A percentile compares a stretch with the other conserved stretches of the same genome.
Evolutionary conservation across 2,113 vertebrate genomes (phyloP).

Genomic region (Australoheros scitulus): DNA sequence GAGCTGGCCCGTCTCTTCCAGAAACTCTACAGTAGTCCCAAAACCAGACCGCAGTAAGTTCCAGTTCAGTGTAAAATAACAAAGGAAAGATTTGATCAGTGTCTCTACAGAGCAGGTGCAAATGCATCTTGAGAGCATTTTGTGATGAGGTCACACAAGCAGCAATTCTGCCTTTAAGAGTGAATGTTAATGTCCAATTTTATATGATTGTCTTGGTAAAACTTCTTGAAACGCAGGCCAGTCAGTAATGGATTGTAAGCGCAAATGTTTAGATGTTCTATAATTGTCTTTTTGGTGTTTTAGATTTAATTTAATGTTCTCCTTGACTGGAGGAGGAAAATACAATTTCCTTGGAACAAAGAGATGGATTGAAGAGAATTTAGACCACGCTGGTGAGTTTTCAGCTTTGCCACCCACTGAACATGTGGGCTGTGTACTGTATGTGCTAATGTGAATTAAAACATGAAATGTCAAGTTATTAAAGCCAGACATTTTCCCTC

Average conservation of each 20-base stretch:
- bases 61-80: not conserved
- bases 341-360: slow-evolving; percentile 83
- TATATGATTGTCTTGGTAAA: not conserved
- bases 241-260: not conserved
- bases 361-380: slow-evolving; percentile 82
- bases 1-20: slow-evolving; percentile 82
- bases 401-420: not conserved
- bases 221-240: not conserved
- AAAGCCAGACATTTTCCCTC: not conserved
- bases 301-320: slow-evolving; percentile 76
- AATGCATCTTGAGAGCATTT: not conserved
- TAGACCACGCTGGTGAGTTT: slow-evolving; percentile 79
- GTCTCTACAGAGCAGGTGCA: not conserved
- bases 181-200: not conserved
- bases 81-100: not conserved
- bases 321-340: slow-evolving; percentile 82
- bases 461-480: not conserved
- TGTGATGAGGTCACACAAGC: not conserved
- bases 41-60: slow-evolving; percentile 77
- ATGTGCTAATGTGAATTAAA: not conserved
- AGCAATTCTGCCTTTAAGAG: not conserved
- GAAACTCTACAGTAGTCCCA: slow-evolving; percentile 71
- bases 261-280: not conserved
- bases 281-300: not conserved
- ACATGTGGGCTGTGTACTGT: not conserved